Evolutionary conservation across 2,113 vertebrate species (phyloP).

Genomic region (Mixornis gularis): DNA sequence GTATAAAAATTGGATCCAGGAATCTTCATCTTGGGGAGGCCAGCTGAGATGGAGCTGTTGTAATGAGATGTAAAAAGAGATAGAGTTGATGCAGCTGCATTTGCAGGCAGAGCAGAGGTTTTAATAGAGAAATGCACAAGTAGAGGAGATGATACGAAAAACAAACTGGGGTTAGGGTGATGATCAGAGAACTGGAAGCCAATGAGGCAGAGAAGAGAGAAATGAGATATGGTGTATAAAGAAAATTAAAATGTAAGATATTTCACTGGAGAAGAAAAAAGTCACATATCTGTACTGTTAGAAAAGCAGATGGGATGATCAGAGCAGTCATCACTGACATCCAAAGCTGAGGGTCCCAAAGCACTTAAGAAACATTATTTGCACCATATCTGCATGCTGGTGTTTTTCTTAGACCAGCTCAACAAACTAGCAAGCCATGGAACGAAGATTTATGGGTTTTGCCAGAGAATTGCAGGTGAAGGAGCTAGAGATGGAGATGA

Average conservation of each 20-base stretch:
- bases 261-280: not conserved
- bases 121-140: conserved; percentile 21
- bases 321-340: not conserved
- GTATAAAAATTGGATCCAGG: not conserved
- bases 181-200: not conserved
- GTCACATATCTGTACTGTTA: not conserved
- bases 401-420: not conserved
- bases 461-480: not conserved
- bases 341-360: not conserved
- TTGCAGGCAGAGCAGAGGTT: not conserved
- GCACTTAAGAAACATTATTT: not conserved
- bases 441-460: not conserved
- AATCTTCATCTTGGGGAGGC: conserved; percentile 1
- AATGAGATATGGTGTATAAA: not conserved
- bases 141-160: conserved; percentile 14
- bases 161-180: not conserved
- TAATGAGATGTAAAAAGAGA: conserved; percentile 17
- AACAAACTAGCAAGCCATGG: not conserved
- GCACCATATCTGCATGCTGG: not conserved
- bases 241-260: not conserved
- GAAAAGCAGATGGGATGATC: not conserved
- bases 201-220: not conserved
- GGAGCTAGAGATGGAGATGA: not conserved
- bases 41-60: not conserved
- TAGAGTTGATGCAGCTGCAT: not conserved